Evolutionary conservation across 2,888 invertebrate genomes (phyloP).

Genomic region (Philonicus albiceps): DNA sequence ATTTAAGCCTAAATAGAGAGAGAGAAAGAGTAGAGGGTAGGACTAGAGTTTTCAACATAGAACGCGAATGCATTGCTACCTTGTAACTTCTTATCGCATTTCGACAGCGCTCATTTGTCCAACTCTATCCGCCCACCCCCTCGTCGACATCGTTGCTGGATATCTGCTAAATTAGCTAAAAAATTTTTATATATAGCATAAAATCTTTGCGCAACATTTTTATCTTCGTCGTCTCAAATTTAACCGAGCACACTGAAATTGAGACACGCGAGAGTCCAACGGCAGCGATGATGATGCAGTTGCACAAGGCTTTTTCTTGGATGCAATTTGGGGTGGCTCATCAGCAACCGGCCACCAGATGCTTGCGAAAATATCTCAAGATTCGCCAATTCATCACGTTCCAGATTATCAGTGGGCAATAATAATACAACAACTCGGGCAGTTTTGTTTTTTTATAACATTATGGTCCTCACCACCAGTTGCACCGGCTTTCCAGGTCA

Average conservation of each 20-base stretch:
- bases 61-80: neutral
- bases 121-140: neutral
- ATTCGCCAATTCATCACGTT: slow-evolving; percentile 32
- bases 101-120: neutral
- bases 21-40: too few species aligned
- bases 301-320: neutral
- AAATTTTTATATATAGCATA: neutral
- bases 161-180: neutral
- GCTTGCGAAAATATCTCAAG: slow-evolving; percentile 19
- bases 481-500: neutral
- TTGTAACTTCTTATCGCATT: neutral
- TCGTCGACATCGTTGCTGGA: neutral
- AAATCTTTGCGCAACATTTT: neutral
- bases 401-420: slow-evolving; percentile 3
- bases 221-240: slow-evolving; percentile 24
- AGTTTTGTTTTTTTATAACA: neutral
- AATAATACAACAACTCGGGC: neutral
- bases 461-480: neutral
- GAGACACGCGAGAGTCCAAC: neutral
- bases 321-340: neutral
- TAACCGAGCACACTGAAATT: neutral
- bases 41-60: too few species aligned
- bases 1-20: neutral
- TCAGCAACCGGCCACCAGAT: neutral
- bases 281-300: neutral